Conservation (phyloP, 1,140 invertebrate species). For the Neodiprion fabricii region DNA sequence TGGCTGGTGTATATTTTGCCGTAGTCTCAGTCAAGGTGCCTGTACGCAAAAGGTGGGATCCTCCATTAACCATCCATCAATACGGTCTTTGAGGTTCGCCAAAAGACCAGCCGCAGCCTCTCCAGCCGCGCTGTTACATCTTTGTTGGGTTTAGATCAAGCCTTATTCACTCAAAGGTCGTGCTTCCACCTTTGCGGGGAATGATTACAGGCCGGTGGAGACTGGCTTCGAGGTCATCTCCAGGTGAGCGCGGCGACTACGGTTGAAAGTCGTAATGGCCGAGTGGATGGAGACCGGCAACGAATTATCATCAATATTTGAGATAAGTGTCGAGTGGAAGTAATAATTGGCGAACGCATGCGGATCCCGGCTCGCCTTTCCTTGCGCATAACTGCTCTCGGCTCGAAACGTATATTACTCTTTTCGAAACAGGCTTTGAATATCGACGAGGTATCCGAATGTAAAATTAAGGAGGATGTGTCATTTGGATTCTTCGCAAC, state of each 20-base stretch:
- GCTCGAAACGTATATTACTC: background rate
- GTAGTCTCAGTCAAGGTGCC: background rate
- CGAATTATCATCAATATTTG: too few species aligned
- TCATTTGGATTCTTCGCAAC: background rate
- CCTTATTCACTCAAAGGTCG: constrained; percentile 4
- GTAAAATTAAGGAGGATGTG: background rate
- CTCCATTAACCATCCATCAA: constrained; percentile 7
- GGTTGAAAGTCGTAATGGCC: too few species aligned
- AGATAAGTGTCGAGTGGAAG: too few species aligned
- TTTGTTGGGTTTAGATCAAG: constrained; percentile 7
- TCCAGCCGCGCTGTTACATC: background rate
- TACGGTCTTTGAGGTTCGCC: constrained; percentile 3
- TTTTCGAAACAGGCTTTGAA: background rate
- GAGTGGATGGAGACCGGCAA: too few species aligned
- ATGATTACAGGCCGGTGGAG: background rate
- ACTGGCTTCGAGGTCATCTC: background rate
- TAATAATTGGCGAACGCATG: too few species aligned
- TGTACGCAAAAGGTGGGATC: background rate
- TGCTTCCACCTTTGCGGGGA: background rate
- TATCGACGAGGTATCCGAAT: background rate
- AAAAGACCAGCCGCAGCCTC: background rate
- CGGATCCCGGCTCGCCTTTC: background rate
- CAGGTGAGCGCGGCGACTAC: background rate
- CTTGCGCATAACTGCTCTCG: background rate
- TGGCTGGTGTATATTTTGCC: background rate